These are phyloP conservation scores for Megamerina dolium DNA, from an alignment of 2,888 invertebrate species.

Conservation along the genomic window DNA sequence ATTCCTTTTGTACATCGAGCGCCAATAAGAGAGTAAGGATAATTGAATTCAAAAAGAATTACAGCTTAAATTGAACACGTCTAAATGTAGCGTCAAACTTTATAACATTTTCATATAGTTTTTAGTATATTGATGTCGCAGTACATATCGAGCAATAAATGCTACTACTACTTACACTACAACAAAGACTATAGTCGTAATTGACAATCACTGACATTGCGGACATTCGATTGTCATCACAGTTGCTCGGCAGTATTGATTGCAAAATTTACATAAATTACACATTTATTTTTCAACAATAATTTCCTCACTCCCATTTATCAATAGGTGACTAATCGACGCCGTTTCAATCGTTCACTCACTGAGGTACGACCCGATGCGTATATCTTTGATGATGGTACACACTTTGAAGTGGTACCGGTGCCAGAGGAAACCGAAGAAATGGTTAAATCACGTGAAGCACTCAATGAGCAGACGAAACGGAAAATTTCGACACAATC, in stretches of 20 bases:
- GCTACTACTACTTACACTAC: too few species aligned
- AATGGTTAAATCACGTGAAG: constrained; percentile 46
- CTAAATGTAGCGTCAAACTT: too few species aligned
- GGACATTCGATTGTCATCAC: too few species aligned
- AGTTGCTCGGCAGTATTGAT: background rate
- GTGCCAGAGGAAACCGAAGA: constrained; percentile 63
- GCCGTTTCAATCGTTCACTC: constrained; percentile 56
- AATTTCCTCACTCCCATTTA: background rate
- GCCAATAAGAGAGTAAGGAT: too few species aligned
- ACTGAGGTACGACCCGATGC: constrained; percentile 61
- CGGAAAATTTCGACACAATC: constrained; percentile 47
- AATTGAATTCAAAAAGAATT: too few species aligned
- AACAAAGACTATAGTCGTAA: too few species aligned
- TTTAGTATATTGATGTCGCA: too few species aligned
- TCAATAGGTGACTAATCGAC: constrained; percentile 44
- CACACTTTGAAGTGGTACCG: constrained; percentile 63
- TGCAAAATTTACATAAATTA: background rate
- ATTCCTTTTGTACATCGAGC: too few species aligned
- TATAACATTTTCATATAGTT: too few species aligned
- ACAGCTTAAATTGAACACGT: too few species aligned
- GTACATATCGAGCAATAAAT: too few species aligned
- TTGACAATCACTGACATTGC: too few species aligned
- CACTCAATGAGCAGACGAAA: constrained; percentile 41
- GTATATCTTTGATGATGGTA: constrained; percentile 56
- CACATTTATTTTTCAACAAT: background rate